Conservation (phyloP, 2,888 invertebrate genomes). For the Lasiommata megera region DNA sequence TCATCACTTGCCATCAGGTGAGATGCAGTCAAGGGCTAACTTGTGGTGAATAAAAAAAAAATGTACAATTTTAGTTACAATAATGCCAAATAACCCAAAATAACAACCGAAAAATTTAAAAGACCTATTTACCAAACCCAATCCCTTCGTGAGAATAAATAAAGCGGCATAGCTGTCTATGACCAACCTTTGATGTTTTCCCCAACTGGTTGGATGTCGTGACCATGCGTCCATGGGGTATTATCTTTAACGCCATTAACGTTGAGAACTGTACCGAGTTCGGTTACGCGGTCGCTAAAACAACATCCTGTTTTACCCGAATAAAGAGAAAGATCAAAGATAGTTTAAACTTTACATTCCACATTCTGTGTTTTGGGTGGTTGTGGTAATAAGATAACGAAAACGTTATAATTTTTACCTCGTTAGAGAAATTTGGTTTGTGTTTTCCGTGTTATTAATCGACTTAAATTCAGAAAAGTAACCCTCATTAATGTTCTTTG, state of each 20-base stretch:
- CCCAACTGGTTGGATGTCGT: constrained; percentile 58
- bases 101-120: too few relatives aligned
- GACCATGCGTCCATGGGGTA: constrained; percentile 40
- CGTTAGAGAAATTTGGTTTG: too few relatives aligned
- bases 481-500: too few relatives aligned
- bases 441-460: too few relatives aligned
- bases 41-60: too few relatives aligned
- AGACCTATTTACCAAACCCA: too few relatives aligned
- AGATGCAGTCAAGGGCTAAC: too few relatives aligned
- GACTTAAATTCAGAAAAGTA: too few relatives aligned
- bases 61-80: too few relatives aligned
- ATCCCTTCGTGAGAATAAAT: background rate
- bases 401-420: too few relatives aligned
- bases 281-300: constrained; percentile 30
- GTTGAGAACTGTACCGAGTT: constrained; percentile 35
- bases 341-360: background rate
- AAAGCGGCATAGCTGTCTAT: constrained; percentile 7
- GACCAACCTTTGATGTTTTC: constrained; percentile 47
- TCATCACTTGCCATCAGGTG: too few relatives aligned
- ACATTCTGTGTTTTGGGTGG: background rate
- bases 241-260: constrained; percentile 38
- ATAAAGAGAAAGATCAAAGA: constrained; percentile 22
- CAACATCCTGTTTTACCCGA: constrained; percentile 30
- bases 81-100: too few relatives aligned
- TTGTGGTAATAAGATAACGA: background rate